phyloP scores from a whole-genome alignment of 1,140 invertebrate genomes.

The Leptinotarsa lineolata region DNA sequence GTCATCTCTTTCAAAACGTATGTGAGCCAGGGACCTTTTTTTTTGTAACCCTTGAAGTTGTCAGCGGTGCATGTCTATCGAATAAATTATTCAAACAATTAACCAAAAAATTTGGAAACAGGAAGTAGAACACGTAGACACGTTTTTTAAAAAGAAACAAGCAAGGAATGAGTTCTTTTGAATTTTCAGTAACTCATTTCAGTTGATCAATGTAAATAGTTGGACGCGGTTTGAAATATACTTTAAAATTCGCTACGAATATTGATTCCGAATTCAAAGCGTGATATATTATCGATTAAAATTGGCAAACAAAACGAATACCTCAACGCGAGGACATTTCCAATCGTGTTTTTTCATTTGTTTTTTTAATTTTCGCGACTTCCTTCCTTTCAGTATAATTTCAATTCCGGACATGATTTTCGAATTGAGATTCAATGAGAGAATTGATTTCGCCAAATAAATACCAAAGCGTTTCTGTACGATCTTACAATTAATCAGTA shows the following conservation, averaged over 20 bases:
- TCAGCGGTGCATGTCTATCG: too few species aligned
- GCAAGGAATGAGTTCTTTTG: neutral
- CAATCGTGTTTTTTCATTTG: neutral
- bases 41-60: too few species aligned
- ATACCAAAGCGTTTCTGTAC: too few species aligned
- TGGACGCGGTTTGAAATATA: neutral
- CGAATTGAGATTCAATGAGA: too few species aligned
- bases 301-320: slow-evolving; percentile 6
- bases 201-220: neutral
- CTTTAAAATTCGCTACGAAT: neutral
- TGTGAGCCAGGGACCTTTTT: too few species aligned
- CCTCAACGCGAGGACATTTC: neutral
- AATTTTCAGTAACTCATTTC: neutral
- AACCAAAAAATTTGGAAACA: too few species aligned
- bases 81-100: too few species aligned
- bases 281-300: neutral
- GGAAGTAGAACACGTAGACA: too few species aligned
- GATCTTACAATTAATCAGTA: too few species aligned
- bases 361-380: neutral
- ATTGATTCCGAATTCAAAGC: neutral
- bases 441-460: too few species aligned
- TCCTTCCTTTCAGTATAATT: neutral
- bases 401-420: neutral
- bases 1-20: too few species aligned
- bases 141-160: too few species aligned